Conservation (phyloP, 2,888 invertebrate species). For the Cacoxenus indagator region DNA sequence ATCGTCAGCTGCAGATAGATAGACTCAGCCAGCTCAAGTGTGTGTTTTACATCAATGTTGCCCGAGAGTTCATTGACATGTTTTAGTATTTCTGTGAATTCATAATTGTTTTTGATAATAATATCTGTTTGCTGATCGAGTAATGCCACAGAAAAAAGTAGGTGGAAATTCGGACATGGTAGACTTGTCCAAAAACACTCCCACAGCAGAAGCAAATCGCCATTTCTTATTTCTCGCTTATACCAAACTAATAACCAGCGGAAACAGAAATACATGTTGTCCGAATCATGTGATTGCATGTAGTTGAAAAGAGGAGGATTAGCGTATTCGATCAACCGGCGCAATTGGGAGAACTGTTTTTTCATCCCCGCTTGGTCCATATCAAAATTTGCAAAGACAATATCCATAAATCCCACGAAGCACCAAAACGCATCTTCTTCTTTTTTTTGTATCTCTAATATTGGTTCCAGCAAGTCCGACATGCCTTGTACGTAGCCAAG, state of each 20-base stretch:
- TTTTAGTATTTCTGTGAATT: conserved; percentile 96
- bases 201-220: conserved; percentile 92
- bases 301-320: conserved; percentile 90
- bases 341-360: conserved; percentile 87
- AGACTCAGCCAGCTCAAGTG: conserved; percentile 89
- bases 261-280: conserved; percentile 99
- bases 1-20: conserved; percentile 90
- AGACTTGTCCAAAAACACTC: conserved; percentile 96
- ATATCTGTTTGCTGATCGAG: conserved; percentile 89
- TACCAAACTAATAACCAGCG: conserved; percentile 97
- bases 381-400: conserved; percentile 93
- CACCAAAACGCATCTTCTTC: conserved; percentile 99
- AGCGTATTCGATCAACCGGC: conserved; percentile 83
- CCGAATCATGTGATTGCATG: conserved; percentile 76
- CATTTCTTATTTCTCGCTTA: conserved; percentile 91
- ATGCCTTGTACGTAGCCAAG: conserved; percentile 97
- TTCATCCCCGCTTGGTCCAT: conserved; percentile 98
- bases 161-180: conserved; percentile 95
- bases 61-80: conserved; percentile 96
- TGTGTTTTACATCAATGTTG: conserved; percentile 85
- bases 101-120: conserved; percentile 92
- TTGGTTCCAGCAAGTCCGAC: conserved; percentile 96
- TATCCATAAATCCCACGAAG: conserved; percentile 97
- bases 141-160: conserved; percentile 93
- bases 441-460: conserved; percentile 85